Evolutionary conservation across 1,140 invertebrate species (phyloP), one percentile per base, ranked within the genome.

Genomic region (Pseudomyrmex sp.): DNA sequence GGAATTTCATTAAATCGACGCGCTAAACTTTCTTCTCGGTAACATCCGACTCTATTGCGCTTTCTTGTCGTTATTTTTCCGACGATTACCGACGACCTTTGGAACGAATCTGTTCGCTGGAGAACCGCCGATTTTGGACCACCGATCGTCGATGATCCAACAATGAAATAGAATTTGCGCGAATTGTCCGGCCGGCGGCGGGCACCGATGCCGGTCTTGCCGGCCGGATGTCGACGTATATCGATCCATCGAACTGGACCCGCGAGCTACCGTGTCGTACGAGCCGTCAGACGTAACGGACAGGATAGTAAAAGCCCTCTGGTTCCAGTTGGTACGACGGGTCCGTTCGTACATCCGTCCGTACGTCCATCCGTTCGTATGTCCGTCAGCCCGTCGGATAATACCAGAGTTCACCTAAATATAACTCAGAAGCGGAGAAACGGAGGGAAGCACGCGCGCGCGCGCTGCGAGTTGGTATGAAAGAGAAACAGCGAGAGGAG

Each of bases 331-430:
- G 73, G 72, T 86, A 56, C 72, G 79, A 77, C 76, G 63, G 84
- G 85, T 90, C 88, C 87, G 85, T 87, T 84, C 82, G 72, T 88
- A 88, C 88, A 90, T 89, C 87, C 90, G 87, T 85, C 18, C 85
- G 77, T 84, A 87, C 89, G 85, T 88, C 82, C 82, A 77, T 86
- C 76, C 83, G 82, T 77, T 88, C 59, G 85, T 84, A 82, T 87
- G 89, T 90, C 83, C 84, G 87, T 88, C 82, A 86, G 85, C 85
- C 83, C 85, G 84, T 88, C 80, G 85, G 86, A 90, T 91, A 91
- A 92, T 92, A 84, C 88, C 88, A 89, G 85, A 91, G 88, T 92
- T 91, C 91, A 91, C 85, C 90, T 91, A 91, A 92, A 92, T 91
- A 91, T 91, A 91, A 89, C 87, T 79, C 75, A 69, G 65, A 84